Percentiles rank a stretch among this genome's conserved stretches.
These are phyloP conservation scores for Colistium nudipinnis DNA, from an alignment of 2,113 vertebrate genomes.

Conservation along the genomic window DNA sequence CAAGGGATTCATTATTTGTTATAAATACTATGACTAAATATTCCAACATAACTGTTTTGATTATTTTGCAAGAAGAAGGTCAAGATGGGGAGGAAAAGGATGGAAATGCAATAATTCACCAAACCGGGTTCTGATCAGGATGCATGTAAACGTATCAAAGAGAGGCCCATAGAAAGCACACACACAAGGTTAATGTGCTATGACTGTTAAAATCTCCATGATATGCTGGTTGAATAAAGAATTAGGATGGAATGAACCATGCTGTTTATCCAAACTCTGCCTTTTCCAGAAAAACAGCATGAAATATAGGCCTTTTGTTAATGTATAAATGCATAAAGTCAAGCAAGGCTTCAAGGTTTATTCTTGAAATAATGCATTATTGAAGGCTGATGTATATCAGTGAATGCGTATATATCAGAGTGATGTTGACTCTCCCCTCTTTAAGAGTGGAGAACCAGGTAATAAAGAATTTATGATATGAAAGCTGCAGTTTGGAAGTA, in stretches of 20 bases:
- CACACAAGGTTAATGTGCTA: slow-evolving; percentile 93
- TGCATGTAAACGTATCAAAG: slow-evolving; percentile 94
- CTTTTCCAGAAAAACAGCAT: slow-evolving; percentile 57
- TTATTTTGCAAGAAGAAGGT: slow-evolving; percentile 97
- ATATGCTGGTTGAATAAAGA: slow-evolving; percentile 86
- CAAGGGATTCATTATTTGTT: slow-evolving; percentile 93
- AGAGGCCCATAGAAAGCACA: slow-evolving; percentile 81
- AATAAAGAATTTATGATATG: slow-evolving; percentile 5
- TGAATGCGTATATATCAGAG: slow-evolving; percentile 26
- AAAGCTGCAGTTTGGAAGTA: slow-evolving; percentile 17
- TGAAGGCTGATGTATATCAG: slow-evolving; percentile 2
- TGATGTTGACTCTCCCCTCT: slow-evolving; percentile 17
- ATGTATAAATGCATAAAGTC: slow-evolving; percentile 65
- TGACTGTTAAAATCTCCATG: slow-evolving; percentile 95
- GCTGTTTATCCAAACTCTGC: slow-evolving; percentile 76
- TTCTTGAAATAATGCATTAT: slow-evolving; percentile 52
- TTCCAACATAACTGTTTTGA: slow-evolving; percentile 93
- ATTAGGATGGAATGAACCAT: slow-evolving; percentile 77
- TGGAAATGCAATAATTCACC: slow-evolving; percentile 93
- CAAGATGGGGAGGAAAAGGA: slow-evolving; percentile 87
- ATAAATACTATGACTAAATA: slow-evolving; percentile 82
- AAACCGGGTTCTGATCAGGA: slow-evolving; percentile 89
- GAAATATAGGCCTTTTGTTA: slow-evolving; percentile 61
- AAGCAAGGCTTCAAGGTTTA: slow-evolving; percentile 55
- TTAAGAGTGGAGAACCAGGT: slow-evolving; percentile 9